These are phyloP conservation scores for Polylopha cassiicola DNA, from an alignment of 2,888 invertebrate species.

Conservation along the genomic window DNA sequence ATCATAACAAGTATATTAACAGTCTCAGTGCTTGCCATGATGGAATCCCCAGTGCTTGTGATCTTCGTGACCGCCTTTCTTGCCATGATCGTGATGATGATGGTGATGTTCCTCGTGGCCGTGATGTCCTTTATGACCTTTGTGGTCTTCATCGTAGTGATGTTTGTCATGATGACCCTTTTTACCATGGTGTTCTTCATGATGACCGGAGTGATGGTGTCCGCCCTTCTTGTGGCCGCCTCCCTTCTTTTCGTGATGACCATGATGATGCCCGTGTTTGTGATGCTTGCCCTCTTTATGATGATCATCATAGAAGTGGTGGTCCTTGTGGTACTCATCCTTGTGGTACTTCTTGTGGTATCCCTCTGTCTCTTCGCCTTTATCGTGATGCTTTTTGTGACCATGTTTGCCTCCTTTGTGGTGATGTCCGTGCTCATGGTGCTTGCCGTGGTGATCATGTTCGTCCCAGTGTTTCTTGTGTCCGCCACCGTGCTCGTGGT, in stretches of 20 bases:
- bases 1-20: conserved; percentile 46
- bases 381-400: conserved; percentile 89
- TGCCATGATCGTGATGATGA: conserved; percentile 85
- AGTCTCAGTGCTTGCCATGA: conserved; percentile 71
- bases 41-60: conserved; percentile 86
- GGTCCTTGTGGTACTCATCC: conserved; percentile 91
- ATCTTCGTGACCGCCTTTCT: conserved; percentile 86
- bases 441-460: conserved; percentile 84
- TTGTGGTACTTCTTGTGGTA: conserved; percentile 92
- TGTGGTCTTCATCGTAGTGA: conserved; percentile 88
- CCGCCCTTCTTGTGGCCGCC: conserved; percentile 89
- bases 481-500: conserved; percentile 86
- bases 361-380: conserved; percentile 88
- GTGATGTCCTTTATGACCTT: conserved; percentile 87
- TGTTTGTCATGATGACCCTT: conserved; percentile 90
- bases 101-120: conserved; percentile 86
- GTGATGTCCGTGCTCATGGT: conserved; percentile 86
- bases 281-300: conserved; percentile 90
- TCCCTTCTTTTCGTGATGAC: conserved; percentile 85
- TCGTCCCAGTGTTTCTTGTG: conserved; percentile 89
- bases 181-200: conserved; percentile 86
- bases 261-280: conserved; percentile 87
- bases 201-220: conserved; percentile 85
- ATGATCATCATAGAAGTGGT: conserved; percentile 92
- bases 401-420: conserved; percentile 88